A percentile compares a stretch with the other conserved stretches of the same genome.
Evolutionary conservation across 2,888 invertebrate genomes (phyloP).

Genomic region (Chrysolina americana): DNA sequence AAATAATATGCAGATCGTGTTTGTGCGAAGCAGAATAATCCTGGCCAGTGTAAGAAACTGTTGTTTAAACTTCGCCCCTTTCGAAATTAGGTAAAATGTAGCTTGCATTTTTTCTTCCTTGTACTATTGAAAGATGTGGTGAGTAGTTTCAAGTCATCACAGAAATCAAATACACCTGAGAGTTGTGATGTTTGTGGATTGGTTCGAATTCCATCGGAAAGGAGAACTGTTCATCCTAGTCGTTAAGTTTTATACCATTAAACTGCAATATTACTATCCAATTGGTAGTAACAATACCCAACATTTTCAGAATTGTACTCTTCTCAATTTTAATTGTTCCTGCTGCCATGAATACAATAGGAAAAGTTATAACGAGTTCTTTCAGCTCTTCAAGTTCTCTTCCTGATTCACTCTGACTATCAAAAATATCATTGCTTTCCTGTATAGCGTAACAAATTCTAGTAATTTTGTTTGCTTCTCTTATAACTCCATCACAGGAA

Average conservation of each 20-base stretch:
- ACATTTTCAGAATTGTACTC: not conserved
- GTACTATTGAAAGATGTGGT: no score
- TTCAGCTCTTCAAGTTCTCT: not conserved
- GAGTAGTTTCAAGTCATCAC: no score
- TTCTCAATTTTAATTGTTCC: not conserved
- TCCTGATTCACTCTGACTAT: not conserved
- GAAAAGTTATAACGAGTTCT: not conserved
- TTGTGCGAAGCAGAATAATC: no score
- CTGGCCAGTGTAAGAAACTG: no score
- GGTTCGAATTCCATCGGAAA: no score
- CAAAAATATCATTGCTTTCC: not conserved
- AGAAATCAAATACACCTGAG: no score
- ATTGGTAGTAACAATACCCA: not conserved
- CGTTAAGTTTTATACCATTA: not conserved
- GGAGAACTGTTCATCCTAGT: not conserved
- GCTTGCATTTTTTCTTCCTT: no score
- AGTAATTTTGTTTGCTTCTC: not conserved
- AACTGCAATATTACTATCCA: constrained; percentile 9
- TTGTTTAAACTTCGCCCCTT: no score
- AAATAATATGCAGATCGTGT: no score
- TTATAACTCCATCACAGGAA: not conserved
- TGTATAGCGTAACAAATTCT: not conserved
- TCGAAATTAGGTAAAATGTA: no score
- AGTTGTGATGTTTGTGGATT: no score
- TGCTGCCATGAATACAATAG: not conserved